Evolutionary conservation across 2,888 invertebrate genomes (phyloP).

Genomic region (Lottia scabra): DNA sequence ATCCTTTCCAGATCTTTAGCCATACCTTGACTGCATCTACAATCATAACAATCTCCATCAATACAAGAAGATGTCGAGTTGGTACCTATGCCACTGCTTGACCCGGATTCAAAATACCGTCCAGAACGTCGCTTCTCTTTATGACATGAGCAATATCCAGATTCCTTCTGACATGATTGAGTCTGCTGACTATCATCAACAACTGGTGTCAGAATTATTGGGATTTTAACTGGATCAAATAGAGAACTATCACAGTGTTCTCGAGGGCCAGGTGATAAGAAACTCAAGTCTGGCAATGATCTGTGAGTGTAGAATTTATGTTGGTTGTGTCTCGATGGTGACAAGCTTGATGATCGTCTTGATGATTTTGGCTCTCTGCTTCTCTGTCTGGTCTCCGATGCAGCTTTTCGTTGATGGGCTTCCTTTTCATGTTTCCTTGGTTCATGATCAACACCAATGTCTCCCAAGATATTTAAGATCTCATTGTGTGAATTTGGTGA

Average conservation of each 20-base stretch:
- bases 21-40: conserved; percentile 27
- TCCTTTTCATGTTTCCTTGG: conserved; percentile 11
- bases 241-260: conserved; percentile 36
- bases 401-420: background rate
- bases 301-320: conserved; percentile 50
- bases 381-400: conserved; percentile 4
- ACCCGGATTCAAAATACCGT: conserved; percentile 36
- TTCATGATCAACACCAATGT: conserved; percentile 24
- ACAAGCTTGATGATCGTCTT: conserved; percentile 30
- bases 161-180: conserved; percentile 29
- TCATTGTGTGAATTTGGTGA: conserved; percentile 35
- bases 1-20: conserved; percentile 46
- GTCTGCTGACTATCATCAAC: conserved; percentile 24
- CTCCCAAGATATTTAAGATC: conserved; percentile 27
- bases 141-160: conserved; percentile 30
- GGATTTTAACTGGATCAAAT: conserved; percentile 51
- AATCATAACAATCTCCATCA: conserved; percentile 49
- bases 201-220: conserved; percentile 39
- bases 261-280: conserved; percentile 32
- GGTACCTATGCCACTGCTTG: conserved; percentile 52
- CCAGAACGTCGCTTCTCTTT: conserved; percentile 11
- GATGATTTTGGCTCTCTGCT: conserved; percentile 16
- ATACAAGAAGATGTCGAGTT: conserved; percentile 54
- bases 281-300: conserved; percentile 58
- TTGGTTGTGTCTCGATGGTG: conserved; percentile 41